A percentile compares a stretch with the other conserved stretches of the same genome.
Evolutionary conservation across 2,113 vertebrate species (phyloP).

Genomic region (Bettongia penicillata): DNA sequence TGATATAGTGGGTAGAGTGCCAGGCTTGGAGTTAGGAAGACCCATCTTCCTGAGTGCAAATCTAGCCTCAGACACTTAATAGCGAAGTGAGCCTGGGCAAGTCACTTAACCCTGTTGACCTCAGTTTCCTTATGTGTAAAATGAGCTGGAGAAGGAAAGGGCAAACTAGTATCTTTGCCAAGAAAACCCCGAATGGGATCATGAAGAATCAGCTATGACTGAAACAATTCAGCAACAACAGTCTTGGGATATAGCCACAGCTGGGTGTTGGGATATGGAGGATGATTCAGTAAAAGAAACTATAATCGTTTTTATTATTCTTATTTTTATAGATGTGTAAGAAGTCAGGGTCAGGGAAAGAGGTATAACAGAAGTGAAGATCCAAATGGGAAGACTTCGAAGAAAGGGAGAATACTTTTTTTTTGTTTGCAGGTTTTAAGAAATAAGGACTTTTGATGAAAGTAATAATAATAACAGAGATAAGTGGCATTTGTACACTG

Average conservation of each 20-base stretch:
- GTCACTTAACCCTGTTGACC: too few relatives aligned
- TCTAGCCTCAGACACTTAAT: too few relatives aligned
- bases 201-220: too few relatives aligned
- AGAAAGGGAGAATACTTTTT: background rate
- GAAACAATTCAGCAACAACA: too few relatives aligned
- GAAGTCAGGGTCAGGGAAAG: background rate
- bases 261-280: background rate
- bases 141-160: too few relatives aligned
- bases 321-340: background rate
- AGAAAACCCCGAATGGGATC: too few relatives aligned
- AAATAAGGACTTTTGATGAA: background rate
- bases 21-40: too few relatives aligned
- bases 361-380: background rate
- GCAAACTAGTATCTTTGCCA: too few relatives aligned
- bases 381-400: background rate
- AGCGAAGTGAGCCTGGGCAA: too few relatives aligned
- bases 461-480: background rate
- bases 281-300: background rate
- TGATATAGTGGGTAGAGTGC: too few relatives aligned
- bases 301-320: background rate
- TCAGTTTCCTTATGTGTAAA: too few relatives aligned
- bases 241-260: background rate
- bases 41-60: too few relatives aligned
- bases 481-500: background rate
- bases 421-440: background rate